These are phyloP conservation scores for Scelioninae gen. 1 DNA, from an alignment of 2,888 invertebrate genomes.

Conservation along the genomic window DNA sequence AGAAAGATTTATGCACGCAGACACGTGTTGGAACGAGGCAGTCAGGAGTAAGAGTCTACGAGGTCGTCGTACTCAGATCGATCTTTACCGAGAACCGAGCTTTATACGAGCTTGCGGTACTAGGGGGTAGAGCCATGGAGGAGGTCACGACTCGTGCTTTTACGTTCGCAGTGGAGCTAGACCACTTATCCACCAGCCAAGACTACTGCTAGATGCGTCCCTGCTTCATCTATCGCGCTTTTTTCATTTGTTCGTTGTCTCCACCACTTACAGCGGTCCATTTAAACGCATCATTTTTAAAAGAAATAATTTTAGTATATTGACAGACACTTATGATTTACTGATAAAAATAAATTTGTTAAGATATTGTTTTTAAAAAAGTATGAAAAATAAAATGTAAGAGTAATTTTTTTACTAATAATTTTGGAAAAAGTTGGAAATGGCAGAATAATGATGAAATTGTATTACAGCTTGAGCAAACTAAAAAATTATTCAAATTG, in stretches of 20 bases:
- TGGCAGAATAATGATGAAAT: no score
- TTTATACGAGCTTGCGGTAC: constrained; percentile 67
- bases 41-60: constrained; percentile 73
- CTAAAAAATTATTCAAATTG: no score
- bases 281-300: constrained; percentile 31
- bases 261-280: constrained; percentile 33
- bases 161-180: constrained; percentile 57
- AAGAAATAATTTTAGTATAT: constrained; percentile 6
- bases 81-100: constrained; percentile 74
- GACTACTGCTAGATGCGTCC: constrained; percentile 32
- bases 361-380: no score
- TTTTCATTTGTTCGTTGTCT: constrained; percentile 23
- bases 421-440: no score
- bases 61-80: constrained; percentile 81
- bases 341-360: no score
- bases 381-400: no score
- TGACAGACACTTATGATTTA: constrained; percentile 10
- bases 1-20: constrained; percentile 58
- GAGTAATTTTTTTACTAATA: no score
- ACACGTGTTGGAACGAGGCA: constrained; percentile 64
- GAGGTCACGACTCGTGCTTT: constrained; percentile 64
- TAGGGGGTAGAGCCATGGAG: constrained; percentile 56
- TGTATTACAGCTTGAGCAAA: no score
- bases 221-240: constrained; percentile 45
- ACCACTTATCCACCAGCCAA: constrained; percentile 56